phyloP scores from a whole-genome alignment of 2,888 invertebrate genomes.

The Drosophila neonasuta region DNA sequence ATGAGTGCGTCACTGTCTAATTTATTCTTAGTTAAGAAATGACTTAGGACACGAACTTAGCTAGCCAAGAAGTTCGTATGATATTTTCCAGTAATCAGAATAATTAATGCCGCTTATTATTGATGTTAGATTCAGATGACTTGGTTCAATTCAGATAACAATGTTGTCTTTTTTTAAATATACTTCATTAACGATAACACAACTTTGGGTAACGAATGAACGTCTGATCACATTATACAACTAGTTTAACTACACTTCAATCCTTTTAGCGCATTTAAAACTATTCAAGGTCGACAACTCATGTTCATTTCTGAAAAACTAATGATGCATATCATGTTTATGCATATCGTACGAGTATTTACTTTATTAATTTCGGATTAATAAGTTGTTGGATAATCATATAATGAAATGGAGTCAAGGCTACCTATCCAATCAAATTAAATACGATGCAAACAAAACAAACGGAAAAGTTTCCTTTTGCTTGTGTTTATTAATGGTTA shows the following conservation, averaged over 20 bases:
- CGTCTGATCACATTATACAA: not conserved
- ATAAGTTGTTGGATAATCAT: constrained; percentile 12
- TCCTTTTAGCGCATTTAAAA: constrained; percentile 6
- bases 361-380: constrained; percentile 17
- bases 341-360: constrained; percentile 1
- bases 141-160: not conserved
- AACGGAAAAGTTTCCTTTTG: constrained; percentile 7
- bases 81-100: not conserved
- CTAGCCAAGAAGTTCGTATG: not conserved
- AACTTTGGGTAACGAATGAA: too few relatives aligned
- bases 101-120: not conserved
- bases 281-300: constrained; percentile 22
- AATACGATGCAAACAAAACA: constrained; percentile 2
- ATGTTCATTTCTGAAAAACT: constrained; percentile 9
- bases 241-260: constrained; percentile 5
- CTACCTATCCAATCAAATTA: not conserved
- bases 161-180: not conserved
- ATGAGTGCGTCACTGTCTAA: too few relatives aligned
- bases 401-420: constrained; percentile 19
- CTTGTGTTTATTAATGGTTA: constrained; percentile 7
- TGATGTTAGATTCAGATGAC: not conserved
- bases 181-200: not conserved
- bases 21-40: not conserved
- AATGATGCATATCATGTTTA: constrained; percentile 21
- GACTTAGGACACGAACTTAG: constrained; percentile 14